Percentiles rank a stretch among this genome's conserved stretches.
These are phyloP conservation scores for Peromyscus maniculatus DNA, from an alignment of 2,113 vertebrate genomes.

Conservation along the genomic window DNA sequence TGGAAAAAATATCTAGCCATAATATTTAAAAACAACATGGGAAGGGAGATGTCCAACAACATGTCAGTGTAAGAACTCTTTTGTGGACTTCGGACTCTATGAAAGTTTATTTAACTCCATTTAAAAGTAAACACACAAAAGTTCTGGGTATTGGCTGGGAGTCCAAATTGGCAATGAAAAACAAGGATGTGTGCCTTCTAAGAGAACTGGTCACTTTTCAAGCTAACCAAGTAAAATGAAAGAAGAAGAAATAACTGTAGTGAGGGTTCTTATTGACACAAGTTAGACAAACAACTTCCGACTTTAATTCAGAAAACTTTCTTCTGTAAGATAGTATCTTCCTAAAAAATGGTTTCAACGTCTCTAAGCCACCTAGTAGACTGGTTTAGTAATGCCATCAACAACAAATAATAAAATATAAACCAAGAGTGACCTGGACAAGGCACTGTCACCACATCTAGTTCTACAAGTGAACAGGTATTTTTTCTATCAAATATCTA, in stretches of 20 bases:
- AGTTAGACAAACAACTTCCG: conserved; percentile 13
- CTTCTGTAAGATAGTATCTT: conserved; percentile 29
- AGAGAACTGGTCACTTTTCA: not conserved
- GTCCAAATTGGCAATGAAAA: conserved; percentile 42
- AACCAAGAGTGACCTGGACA: not conserved
- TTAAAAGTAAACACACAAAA: not conserved
- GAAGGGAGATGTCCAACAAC: not conserved
- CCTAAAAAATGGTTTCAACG: conserved; percentile 30
- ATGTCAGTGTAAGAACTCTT: not conserved
- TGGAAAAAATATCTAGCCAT: not conserved
- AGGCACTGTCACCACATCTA: conserved; percentile 27
- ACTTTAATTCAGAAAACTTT: conserved; percentile 4
- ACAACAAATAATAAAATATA: conserved; percentile 53
- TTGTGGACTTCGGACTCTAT: not conserved
- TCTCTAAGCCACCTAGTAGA: conserved; percentile 16
- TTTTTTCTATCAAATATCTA: conserved; percentile 38
- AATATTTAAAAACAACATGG: conserved; percentile 10
- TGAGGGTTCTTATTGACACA: conserved; percentile 5
- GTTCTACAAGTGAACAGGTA: not conserved
- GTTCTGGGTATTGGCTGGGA: not conserved
- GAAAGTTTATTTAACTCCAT: not conserved
- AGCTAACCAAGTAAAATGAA: conserved; percentile 7
- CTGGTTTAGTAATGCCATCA: conserved; percentile 49
- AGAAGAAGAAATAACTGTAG: conserved; percentile 37
- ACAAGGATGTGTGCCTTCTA: not conserved